Base-by-base conservation (phyloP, 1,140 invertebrate species). In the Drosophila ohnishii region DNA sequence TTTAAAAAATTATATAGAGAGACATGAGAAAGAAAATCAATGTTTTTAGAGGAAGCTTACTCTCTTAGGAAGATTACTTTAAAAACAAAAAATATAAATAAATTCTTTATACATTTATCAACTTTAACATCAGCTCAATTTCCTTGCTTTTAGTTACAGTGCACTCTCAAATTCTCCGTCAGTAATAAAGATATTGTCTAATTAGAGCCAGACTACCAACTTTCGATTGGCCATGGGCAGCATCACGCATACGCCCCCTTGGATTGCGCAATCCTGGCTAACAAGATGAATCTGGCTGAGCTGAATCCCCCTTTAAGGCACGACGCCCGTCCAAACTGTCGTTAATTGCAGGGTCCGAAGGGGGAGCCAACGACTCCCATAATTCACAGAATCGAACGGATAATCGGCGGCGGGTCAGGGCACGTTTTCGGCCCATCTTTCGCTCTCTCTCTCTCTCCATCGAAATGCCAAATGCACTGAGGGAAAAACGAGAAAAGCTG, bases 101-200 rank as follows among this genome's bases (percentile, higher is more conserved):
- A 28, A 28, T 28, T 28, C 25, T 5, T 28, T 28, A 28, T 5
- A 28, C 5, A 28, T 28, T 1, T 1, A 6, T 55, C 0, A 1
- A 1, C 2, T 4, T 22, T 7, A 14, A 13, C 5, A 22, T 22
- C 14, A 0, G 1, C 5, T 30, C 1, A 14, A 5, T 22, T 14
- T 4, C 2, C 5, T 5, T 2, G 11, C 9, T 25, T 63, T 34
- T 16, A 22, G 3, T 53, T 22, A 22, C 55, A 1, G 61, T 60
- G 61, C 22, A 42, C 10, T 25, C 22, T 28, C 19, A 5, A 48
- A 55, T 63, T 59, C 51, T 60, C 35, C 40, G 8, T 16, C 56
- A 55, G 70, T 80, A 87, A 88, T 86, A 88, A 57, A 87, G 84
- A 84, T 83, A 87, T 87, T 88, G 84, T 87, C 80, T 87, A 88